Conservation (phyloP, 1,140 invertebrate genomes). For the Drosophila biarmipes region DNA sequence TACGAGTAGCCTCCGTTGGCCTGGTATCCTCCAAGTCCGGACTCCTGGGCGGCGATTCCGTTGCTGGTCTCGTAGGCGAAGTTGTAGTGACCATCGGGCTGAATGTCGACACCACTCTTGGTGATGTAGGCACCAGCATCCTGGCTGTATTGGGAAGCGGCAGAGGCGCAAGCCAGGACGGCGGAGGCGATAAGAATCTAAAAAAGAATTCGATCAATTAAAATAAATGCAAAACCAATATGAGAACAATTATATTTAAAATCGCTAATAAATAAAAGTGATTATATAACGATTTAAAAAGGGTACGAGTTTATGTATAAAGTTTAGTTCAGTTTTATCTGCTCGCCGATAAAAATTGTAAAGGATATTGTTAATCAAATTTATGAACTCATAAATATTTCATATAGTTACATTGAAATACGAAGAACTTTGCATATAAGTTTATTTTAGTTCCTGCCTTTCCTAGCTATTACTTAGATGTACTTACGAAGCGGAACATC, state of each 20-base stretch:
- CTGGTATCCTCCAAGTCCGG: constrained; percentile 75
- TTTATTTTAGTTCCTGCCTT: too few relatives aligned
- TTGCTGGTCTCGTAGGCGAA: constrained; percentile 86
- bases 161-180: constrained; percentile 62
- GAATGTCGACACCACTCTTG: constrained; percentile 85
- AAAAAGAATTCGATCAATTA: too few relatives aligned
- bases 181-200: constrained; percentile 68
- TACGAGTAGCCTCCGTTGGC: constrained; percentile 54
- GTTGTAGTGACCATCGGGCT: constrained; percentile 85
- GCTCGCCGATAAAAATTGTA: too few relatives aligned
- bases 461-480: too few relatives aligned
- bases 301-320: too few relatives aligned
- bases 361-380: too few relatives aligned
- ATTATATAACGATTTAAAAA: not conserved
- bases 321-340: too few relatives aligned
- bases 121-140: constrained; percentile 43
- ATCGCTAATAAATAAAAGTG: too few relatives aligned
- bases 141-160: constrained; percentile 23
- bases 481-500: constrained; percentile 82
- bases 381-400: not conserved
- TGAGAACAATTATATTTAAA: too few relatives aligned
- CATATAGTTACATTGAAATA: too few relatives aligned
- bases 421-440: too few relatives aligned
- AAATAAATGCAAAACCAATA: too few relatives aligned
- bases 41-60: constrained; percentile 86